Evolutionary conservation across 2,888 invertebrate genomes (phyloP).

Genomic region (Brenthis hecate): DNA sequence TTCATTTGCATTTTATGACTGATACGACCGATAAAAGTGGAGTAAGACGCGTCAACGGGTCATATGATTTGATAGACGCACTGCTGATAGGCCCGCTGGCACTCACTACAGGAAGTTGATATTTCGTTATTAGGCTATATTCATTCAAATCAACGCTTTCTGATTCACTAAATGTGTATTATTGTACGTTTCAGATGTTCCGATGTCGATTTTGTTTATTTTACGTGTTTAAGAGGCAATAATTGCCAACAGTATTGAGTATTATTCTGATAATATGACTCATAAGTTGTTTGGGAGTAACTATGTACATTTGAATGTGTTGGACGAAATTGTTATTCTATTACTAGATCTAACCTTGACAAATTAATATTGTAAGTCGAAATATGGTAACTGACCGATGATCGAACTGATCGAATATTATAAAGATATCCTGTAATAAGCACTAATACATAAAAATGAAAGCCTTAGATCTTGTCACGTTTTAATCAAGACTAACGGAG

Average conservation of each 20-base stretch:
- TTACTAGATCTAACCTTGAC: slow-evolving; percentile 17
- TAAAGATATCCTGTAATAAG: not conserved
- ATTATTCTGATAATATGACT: slow-evolving; percentile 45
- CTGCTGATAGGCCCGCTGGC: slow-evolving; percentile 66
- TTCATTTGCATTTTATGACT: slow-evolving; percentile 83
- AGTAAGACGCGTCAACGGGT: slow-evolving; percentile 79
- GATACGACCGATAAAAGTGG: slow-evolving; percentile 81
- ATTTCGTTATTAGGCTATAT: slow-evolving; percentile 65
- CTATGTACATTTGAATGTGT: slow-evolving; percentile 25
- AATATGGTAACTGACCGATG: slow-evolving; percentile 5
- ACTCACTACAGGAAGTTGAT: slow-evolving; percentile 63
- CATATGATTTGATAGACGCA: slow-evolving; percentile 74
- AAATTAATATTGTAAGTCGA: slow-evolving; percentile 1
- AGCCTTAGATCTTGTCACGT: not conserved
- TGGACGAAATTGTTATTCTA: slow-evolving; percentile 16
- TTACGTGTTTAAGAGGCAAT: slow-evolving; percentile 52
- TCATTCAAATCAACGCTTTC: slow-evolving; percentile 64
- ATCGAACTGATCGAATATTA: not conserved
- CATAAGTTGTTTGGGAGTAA: slow-evolving; percentile 18
- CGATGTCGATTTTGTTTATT: slow-evolving; percentile 59
- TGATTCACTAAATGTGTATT: slow-evolving; percentile 65
- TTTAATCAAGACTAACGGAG: not conserved
- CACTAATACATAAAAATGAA: not conserved
- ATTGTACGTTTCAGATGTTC: slow-evolving; percentile 61
- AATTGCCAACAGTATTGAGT: slow-evolving; percentile 39